Percentiles rank a stretch among this genome's conserved stretches.
Evolutionary conservation across 1,140 invertebrate species (phyloP).

Genomic region (Diprion similis): DNA sequence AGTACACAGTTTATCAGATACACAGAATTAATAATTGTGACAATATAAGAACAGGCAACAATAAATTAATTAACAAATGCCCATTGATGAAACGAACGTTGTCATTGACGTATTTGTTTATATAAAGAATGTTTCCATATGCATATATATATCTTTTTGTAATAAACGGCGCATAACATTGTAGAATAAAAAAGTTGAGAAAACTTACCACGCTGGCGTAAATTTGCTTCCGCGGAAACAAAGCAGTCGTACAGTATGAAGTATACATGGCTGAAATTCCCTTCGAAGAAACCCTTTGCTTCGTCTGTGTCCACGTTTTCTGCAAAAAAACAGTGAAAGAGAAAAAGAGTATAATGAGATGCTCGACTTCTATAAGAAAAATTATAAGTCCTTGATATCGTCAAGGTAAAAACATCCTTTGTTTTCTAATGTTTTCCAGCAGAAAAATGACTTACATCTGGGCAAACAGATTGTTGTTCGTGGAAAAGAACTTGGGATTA

Average conservation of each 20-base stretch:
- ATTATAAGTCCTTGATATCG: no score
- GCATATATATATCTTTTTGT: no score
- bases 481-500: not conserved
- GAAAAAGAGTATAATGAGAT: slow-evolving; percentile 26
- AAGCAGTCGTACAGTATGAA: slow-evolving; percentile 96
- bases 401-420: no score
- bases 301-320: slow-evolving; percentile 91
- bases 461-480: no score
- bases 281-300: slow-evolving; percentile 91
- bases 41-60: slow-evolving; percentile 28
- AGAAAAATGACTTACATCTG: no score
- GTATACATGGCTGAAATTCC: slow-evolving; percentile 94
- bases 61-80: slow-evolving; percentile 9
- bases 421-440: no score
- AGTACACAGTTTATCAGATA: slow-evolving; percentile 23
- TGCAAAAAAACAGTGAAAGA: slow-evolving; percentile 64
- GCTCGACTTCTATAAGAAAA: not conserved
- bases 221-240: slow-evolving; percentile 86
- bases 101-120: not conserved
- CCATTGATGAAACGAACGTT: not conserved
- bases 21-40: not conserved
- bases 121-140: no score
- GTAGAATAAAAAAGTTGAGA: not conserved
- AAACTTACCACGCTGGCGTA: slow-evolving; percentile 86
- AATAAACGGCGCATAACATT: not conserved